Evolutionary conservation across 1,140 invertebrate genomes (phyloP), one percentile per base, ranked within the genome.

Genomic region (Leptopilina boulardi): DNA sequence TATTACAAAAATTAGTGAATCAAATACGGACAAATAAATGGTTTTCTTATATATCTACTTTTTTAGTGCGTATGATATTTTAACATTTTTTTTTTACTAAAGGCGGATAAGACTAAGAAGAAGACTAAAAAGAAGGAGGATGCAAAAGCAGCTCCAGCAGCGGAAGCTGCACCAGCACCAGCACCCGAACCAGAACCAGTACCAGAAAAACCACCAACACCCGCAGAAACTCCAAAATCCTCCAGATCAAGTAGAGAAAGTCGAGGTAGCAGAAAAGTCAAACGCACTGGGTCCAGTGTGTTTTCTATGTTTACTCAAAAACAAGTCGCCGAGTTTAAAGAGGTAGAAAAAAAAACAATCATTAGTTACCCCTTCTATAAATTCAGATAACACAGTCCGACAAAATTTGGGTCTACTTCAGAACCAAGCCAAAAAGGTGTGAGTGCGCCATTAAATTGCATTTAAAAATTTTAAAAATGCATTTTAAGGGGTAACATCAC

Each of bases 281-380:
- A 97, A 92, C 93, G 96, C 86, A 94, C 95, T 87, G 96, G 96
- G 82, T 97, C 96, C 92, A 97, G 96, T 93, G 96, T 98, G 88
- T 98, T 98, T 93, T 97, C 96, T 87, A 96, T 97, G 95, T 98
- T 98, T 94, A 95, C 95, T 77, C 96, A 98, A 92, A 95, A 95
- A 92, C 97, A 98, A 93, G 96, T 98, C 85, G 96, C 96, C 84
- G 96, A 97, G 91, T 98, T 98, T 94, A 98, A 98, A 92, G 97
- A 98, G 93, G 96, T 96, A 86, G 26, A 26, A 66, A 59, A 5
- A 15, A n/a, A n/a, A n/a, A n/a, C n/a, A n/a, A n/a, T n/a, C n/a
- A n/a, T n/a, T n/a, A n/a, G n/a, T n/a, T n/a, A n/a, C n/a, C n/a
- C n/a, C n/a, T n/a, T n/a, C n/a, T n/a, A n/a, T n/a, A n/a, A n/a